phyloP scores from a whole-genome alignment of 2,888 invertebrate species.

The Coecobrya sp. region DNA sequence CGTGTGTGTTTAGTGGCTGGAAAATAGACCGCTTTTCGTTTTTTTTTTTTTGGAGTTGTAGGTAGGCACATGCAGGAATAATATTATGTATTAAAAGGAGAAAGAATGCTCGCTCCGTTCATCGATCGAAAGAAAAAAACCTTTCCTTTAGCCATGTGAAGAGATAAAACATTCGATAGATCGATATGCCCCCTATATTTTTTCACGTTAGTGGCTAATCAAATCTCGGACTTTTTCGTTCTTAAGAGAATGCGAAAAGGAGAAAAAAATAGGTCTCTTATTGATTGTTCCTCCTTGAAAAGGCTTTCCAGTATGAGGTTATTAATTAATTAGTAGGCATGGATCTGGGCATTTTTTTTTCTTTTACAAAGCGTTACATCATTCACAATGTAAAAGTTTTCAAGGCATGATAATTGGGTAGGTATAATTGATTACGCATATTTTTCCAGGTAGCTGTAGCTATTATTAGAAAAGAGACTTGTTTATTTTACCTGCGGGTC shows the following conservation, averaged over 20 bases:
- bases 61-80: neutral
- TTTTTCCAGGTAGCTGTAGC: neutral
- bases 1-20: neutral
- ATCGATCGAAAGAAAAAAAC: neutral
- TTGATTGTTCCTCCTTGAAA: too few relatives aligned
- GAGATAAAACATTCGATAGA: neutral
- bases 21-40: neutral
- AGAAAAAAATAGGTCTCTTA: too few relatives aligned
- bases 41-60: neutral
- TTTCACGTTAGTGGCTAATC: neutral
- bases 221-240: conserved; percentile 19
- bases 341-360: too few relatives aligned
- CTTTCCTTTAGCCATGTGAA: neutral
- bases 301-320: too few relatives aligned
- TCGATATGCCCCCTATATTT: neutral
- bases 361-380: too few relatives aligned
- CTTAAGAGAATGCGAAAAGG: too few relatives aligned
- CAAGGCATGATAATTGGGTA: neutral
- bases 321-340: too few relatives aligned
- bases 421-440: neutral
- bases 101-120: neutral
- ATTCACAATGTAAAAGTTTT: too few relatives aligned
- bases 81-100: neutral
- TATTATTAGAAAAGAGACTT: neutral
- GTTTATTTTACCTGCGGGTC: conserved; percentile 83